Conservation (phyloP, 2,797 vertebrate species). For the Epinephelus malabaricus region DNA sequence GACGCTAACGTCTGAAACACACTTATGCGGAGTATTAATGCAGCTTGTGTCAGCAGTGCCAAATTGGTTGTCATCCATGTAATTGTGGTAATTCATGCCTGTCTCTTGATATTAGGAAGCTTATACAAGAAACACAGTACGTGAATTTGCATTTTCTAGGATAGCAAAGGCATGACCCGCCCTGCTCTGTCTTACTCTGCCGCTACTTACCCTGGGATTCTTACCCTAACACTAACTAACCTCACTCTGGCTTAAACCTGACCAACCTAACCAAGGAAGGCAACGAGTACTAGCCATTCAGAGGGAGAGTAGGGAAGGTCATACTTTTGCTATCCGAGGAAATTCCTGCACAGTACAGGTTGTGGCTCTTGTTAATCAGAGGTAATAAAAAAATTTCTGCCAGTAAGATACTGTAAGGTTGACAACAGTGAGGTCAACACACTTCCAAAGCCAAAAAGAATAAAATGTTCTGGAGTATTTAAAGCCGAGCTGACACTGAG, state of each 20-base stretch:
- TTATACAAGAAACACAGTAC: background rate
- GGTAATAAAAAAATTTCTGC: background rate
- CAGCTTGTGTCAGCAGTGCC: background rate
- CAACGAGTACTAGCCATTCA: too few species aligned
- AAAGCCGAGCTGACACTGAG: background rate
- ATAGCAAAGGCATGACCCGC: too few species aligned
- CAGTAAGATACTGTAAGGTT: background rate
- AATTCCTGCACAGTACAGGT: too few species aligned
- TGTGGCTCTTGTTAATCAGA: slow-evolving; percentile 8
- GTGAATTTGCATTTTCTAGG: too few species aligned
- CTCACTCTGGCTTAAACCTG: too few species aligned
- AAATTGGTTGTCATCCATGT: background rate
- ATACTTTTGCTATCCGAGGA: too few species aligned
- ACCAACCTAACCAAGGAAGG: too few species aligned
- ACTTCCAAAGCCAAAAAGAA: background rate
- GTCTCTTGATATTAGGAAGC: background rate
- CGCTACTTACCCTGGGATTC: too few species aligned
- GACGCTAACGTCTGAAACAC: background rate
- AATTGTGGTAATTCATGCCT: slow-evolving; percentile 1
- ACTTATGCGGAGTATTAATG: background rate
- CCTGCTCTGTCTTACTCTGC: too few species aligned
- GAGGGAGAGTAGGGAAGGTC: too few species aligned
- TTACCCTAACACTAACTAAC: too few species aligned
- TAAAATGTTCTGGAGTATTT: background rate
- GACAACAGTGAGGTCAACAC: background rate